Percentiles rank a stretch among this genome's conserved stretches.
Conservation (phyloP, 2,113 vertebrate genomes). For the Forbesichthys papilliferus region DNA sequence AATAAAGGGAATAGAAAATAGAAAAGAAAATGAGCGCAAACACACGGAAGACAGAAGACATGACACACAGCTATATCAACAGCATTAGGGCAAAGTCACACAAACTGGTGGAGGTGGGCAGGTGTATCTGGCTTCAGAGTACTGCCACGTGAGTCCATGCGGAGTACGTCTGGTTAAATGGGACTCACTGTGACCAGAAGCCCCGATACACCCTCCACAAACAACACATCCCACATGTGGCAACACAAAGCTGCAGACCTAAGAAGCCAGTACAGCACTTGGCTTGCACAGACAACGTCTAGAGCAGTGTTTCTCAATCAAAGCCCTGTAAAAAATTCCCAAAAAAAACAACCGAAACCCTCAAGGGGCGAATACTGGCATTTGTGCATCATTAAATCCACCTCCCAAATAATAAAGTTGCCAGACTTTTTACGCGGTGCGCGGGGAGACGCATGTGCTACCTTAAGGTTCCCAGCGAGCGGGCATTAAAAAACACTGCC, state of each 20-base stretch:
- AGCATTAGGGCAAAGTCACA: slow-evolving; percentile 57
- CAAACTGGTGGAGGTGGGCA: slow-evolving; percentile 28
- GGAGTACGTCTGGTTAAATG: slow-evolving; percentile 2
- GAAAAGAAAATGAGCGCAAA: slow-evolving; percentile 21
- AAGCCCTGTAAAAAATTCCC: slow-evolving; percentile 15
- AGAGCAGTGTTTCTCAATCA: slow-evolving; percentile 58
- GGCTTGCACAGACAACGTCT: slow-evolving; percentile 51
- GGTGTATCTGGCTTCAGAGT: slow-evolving; percentile 53
- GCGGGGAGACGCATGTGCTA: slow-evolving; percentile 17
- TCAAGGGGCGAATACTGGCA: slow-evolving; percentile 17
- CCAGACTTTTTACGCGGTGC: slow-evolving; percentile 7
- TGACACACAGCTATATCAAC: slow-evolving; percentile 47
- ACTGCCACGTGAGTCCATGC: neutral
- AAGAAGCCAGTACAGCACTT: slow-evolving; percentile 8
- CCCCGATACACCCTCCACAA: slow-evolving; percentile 57
- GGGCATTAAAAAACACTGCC: slow-evolving; percentile 48
- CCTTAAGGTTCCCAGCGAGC: slow-evolving; percentile 31
- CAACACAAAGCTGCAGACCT: slow-evolving; percentile 41
- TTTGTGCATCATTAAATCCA: slow-evolving; percentile 32
- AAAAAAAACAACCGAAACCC: slow-evolving; percentile 10
- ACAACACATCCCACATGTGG: slow-evolving; percentile 29
- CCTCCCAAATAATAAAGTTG: slow-evolving; percentile 35
- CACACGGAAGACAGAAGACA: slow-evolving; percentile 48
- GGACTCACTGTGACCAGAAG: slow-evolving; percentile 32
- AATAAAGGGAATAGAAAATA: slow-evolving; percentile 8